A percentile compares a stretch with the other conserved stretches of the same genome.
These are phyloP conservation scores for Solenodon paradoxus DNA, from an alignment of 2,113 vertebrate species.

Conservation along the genomic window DNA sequence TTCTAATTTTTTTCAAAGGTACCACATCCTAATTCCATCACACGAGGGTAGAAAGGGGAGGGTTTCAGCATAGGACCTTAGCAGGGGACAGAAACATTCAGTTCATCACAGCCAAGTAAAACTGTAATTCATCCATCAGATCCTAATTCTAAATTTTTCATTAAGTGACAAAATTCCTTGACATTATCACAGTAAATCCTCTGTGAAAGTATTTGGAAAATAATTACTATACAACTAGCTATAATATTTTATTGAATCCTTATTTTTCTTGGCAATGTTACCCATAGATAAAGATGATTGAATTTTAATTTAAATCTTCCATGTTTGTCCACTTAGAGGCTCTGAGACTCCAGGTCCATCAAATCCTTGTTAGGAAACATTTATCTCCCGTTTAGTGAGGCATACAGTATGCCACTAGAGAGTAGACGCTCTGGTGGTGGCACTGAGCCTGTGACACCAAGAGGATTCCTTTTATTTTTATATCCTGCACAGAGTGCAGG, in stretches of 20 bases:
- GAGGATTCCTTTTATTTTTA: not conserved
- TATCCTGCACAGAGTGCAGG: not conserved
- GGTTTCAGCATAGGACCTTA: not conserved
- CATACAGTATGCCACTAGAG: not conserved
- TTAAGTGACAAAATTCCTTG: not conserved
- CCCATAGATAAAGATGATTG: not conserved
- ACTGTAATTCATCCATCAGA: not conserved
- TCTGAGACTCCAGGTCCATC: not conserved
- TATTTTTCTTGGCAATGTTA: not conserved
- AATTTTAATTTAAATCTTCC: not conserved
- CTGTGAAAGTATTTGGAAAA: slow-evolving; percentile 10
- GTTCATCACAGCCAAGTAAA: not conserved
- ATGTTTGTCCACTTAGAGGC: not conserved
- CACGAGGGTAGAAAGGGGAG: too few relatives aligned
- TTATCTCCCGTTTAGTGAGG: not conserved
- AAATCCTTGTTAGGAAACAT: not conserved
- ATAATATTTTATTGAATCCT: not conserved
- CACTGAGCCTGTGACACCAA: too few relatives aligned
- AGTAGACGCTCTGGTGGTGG: not conserved
- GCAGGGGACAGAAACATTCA: not conserved
- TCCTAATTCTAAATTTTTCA: not conserved
- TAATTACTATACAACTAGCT: not conserved
- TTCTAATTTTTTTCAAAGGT: not conserved
- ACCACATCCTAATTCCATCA: not conserved
- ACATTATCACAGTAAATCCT: not conserved